Evolutionary conservation across 2,888 invertebrate genomes (phyloP).

Genomic region (Tetropium fuscum): DNA sequence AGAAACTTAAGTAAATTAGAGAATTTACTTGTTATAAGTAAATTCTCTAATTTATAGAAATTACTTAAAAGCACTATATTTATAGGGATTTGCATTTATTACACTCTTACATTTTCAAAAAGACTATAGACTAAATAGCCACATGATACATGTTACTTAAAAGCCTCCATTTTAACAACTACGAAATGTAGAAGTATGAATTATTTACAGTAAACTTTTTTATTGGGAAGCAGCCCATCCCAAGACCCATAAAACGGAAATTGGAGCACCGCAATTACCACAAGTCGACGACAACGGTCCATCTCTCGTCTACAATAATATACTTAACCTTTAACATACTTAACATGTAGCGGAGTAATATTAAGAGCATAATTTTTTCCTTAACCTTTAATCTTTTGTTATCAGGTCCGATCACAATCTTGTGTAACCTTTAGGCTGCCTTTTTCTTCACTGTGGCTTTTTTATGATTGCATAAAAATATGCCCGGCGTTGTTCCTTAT

Average conservation of each 20-base stretch:
- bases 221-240: not conserved
- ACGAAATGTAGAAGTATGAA: no score
- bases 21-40: no score
- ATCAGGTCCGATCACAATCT: conserved; percentile 22
- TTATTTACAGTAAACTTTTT: no score
- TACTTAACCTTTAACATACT: conserved; percentile 27
- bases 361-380: conserved; percentile 22
- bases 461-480: conserved; percentile 45
- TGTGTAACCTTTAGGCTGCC: conserved; percentile 10
- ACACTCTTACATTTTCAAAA: no score
- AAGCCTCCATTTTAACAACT: no score
- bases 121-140: no score
- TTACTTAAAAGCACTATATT: no score
- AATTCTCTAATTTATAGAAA: no score
- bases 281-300: conserved; percentile 2
- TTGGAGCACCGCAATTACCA: conserved; percentile 17
- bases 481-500: conserved; percentile 48
- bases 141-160: no score
- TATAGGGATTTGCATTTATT: no score
- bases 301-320: conserved; percentile 14
- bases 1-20: no score
- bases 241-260: conserved; percentile 1
- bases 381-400: conserved; percentile 24
- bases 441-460: conserved; percentile 27
- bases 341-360: conserved; percentile 25